These are phyloP conservation scores for Sus scrofa DNA, from an alignment of 2,113 vertebrate genomes.

Conservation along the genomic window DNA sequence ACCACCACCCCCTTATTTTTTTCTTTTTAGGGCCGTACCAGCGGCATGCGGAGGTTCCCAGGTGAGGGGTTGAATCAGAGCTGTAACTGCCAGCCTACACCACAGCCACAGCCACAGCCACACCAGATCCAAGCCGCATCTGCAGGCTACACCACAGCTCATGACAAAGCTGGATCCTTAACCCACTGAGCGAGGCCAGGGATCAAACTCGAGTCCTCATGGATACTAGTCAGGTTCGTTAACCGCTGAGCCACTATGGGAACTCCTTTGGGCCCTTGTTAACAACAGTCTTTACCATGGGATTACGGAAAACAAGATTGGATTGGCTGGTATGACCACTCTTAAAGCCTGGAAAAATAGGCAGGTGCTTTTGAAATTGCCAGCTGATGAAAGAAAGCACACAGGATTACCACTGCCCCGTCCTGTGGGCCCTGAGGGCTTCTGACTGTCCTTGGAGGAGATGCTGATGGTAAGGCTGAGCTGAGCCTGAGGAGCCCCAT, in stretches of 20 bases:
- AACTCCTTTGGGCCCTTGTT: neutral
- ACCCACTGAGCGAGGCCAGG: no score
- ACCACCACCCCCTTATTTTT: no score
- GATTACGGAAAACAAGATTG: neutral
- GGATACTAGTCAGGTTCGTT: no score
- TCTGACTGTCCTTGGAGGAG: neutral
- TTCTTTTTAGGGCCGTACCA: no score
- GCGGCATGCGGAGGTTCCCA: no score
- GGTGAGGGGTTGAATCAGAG: no score
- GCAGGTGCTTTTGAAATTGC: conserved; percentile 40
- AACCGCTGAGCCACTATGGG: neutral
- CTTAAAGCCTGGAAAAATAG: neutral
- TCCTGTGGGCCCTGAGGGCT: neutral
- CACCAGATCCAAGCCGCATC: no score
- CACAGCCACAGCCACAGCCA: no score
- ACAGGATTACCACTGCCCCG: neutral
- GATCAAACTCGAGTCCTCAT: no score
- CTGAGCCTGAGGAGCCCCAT: neutral
- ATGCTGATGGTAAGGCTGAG: neutral
- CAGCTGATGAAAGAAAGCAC: conserved; percentile 6
- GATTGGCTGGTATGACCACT: neutral
- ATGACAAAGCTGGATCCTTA: no score
- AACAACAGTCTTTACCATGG: neutral
- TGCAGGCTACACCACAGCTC: no score
- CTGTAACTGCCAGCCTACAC: no score